Evolutionary conservation across 92 coral and sea anemone genomes (phyloP), one percentile per base, ranked within the genome.

Genomic region (Bergia puertoricense): DNA sequence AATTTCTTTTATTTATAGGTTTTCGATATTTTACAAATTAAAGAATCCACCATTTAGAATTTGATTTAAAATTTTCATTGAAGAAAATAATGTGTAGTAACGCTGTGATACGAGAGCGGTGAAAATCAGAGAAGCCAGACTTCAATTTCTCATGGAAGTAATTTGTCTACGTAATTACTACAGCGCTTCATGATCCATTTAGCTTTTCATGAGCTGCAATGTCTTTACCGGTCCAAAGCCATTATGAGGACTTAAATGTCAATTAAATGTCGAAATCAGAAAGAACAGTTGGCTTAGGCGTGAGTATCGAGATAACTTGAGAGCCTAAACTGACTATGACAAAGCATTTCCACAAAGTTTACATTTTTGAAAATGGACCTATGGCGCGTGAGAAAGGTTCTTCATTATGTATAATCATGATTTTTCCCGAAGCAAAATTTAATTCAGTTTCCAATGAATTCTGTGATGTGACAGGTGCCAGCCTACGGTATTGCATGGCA

Each of bases 401-500:
- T 13, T 62, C 39, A 6, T 69, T 23, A 44, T 48, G 23, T 30
- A 43, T 40, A 46, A 22, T 45, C 16, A 71, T 46, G 11, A n/a
- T 41, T 59, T 41, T 59, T 62, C 51, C 46, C n/a, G 13, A 56
- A 37, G 85, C 46, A 36, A 81, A 54, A 36, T 48, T 50, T 68
- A 71, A 45, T 84, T 84, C 87, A 45, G 54, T 45, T 69, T 84
- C 46, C 30, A 30, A 30, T 30, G 38, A 84, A 13, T 71, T 69
- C 44, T n/a, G 0, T 39, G 22, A 45, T 9, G 59, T 69, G 87
- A 69, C 87, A 84, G 87, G 79, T 71, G 86, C 37, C 36, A 45
- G 18, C 5, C 10, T 48, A 16, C 2, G 30, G 30, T 30, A 30
- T 30, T 30, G n/a, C 46, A 62, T 15, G 56, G 56, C 46, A 44